These are phyloP conservation scores for Heliconius sara DNA, from an alignment of 2,888 invertebrate species.

Conservation along the genomic window DNA sequence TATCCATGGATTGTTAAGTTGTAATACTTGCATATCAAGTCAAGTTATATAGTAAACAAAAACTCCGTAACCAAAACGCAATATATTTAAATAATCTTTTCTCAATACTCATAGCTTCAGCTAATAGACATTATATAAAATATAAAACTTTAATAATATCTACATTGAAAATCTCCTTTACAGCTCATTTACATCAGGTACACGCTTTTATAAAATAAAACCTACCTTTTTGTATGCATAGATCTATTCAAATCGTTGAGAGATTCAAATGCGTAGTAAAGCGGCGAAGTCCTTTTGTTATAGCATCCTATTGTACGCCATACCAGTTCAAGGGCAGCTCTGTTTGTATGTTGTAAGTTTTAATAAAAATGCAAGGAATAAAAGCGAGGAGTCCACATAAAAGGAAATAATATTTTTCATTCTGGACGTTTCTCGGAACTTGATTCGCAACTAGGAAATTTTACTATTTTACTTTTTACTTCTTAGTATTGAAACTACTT, in stretches of 20 bases:
- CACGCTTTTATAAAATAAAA: neutral
- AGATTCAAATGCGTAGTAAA: constrained; percentile 29
- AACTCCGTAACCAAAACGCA: no score
- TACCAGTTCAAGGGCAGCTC: constrained; percentile 29
- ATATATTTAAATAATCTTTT: neutral
- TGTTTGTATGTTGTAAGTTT: constrained; percentile 12
- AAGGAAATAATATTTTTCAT: constrained; percentile 20
- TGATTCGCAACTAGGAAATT: neutral
- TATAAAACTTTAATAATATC: neutral
- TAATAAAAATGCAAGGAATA: constrained; percentile 19
- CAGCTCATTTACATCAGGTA: neutral
- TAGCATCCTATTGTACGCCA: constrained; percentile 24
- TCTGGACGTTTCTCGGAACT: constrained; percentile 4
- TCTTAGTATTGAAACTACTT: neutral
- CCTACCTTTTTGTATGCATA: constrained; percentile 2
- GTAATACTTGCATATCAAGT: no score
- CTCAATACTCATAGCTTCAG: neutral
- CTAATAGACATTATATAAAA: neutral
- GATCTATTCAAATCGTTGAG: constrained; percentile 24
- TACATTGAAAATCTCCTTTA: neutral
- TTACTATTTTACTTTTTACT: constrained; percentile 1
- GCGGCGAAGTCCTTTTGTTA: constrained; percentile 24
- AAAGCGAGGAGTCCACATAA: constrained; percentile 2
- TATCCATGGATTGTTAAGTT: no score
- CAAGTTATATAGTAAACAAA: no score